Conservation (phyloP, 2,797 vertebrate genomes). For the Odontamblyopus lacepedii region DNA sequence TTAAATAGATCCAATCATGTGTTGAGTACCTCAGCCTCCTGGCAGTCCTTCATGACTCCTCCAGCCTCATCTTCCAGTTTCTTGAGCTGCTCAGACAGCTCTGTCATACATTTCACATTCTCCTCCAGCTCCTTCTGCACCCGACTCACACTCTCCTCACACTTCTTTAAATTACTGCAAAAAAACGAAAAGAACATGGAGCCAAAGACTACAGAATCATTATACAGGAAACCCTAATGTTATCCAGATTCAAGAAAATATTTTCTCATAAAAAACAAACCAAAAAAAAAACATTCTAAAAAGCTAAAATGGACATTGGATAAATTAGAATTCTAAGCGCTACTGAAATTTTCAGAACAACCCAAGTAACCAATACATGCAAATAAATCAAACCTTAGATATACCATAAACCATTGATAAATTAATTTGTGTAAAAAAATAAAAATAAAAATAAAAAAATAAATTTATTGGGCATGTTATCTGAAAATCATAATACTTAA, state of each 20-base stretch:
- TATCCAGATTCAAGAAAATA: too few relatives aligned
- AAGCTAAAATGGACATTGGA: too few relatives aligned
- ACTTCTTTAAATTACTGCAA: slow-evolving; percentile 91
- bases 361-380: not conserved
- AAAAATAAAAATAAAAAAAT: too few relatives aligned
- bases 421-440: too few relatives aligned
- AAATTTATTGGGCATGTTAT: too few relatives aligned
- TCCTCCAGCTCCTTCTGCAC: slow-evolving; percentile 83
- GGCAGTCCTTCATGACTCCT: slow-evolving; percentile 83
- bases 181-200: slow-evolving; percentile 16
- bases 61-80: slow-evolving; percentile 86
- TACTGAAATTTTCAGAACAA: not conserved
- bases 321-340: too few relatives aligned
- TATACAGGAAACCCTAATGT: too few relatives aligned
- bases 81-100: slow-evolving; percentile 81
- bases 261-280: too few relatives aligned
- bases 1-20: not conserved
- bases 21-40: slow-evolving; percentile 83
- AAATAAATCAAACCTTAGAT: not conserved
- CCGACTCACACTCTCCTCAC: slow-evolving; percentile 79
- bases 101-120: slow-evolving; percentile 77
- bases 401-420: too few relatives aligned
- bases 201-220: too few relatives aligned
- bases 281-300: too few relatives aligned
- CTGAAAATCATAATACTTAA: too few relatives aligned